Base-by-base conservation (phyloP, 37 sponge, comb jelly and placozoan species). In the Theonella swinhoei region DNA sequence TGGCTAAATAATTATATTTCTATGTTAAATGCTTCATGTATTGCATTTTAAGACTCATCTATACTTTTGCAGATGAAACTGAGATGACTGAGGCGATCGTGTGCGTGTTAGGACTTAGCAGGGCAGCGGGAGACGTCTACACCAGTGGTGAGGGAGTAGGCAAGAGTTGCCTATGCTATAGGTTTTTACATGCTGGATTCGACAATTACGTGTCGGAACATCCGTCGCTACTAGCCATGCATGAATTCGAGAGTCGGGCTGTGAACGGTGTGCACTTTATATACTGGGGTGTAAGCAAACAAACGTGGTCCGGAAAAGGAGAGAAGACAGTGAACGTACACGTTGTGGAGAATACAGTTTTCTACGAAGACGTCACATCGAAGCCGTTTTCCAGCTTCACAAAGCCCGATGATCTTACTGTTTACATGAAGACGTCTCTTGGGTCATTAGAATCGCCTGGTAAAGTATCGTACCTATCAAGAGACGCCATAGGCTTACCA, bases 121-220 rank as follows among this genome's bases (percentile, higher is more conserved):
- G 76, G n/a, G 62, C 37, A 3, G 23, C 31, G 22, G 78, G 70
- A 4, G 76, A 68, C 58, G 0, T 24, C 35, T 80, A 66, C 35
- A 47, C 7, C 11, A 37, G 14, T 60, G 64, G 69, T 1, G 30
- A 71, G n/a, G 93, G 93, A 4, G 36, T 83, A 4, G 93, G 93
- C 29, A 93, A 93, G 72, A 88, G 89, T 14, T 93, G 86, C 42
- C 83, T 93, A 36, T 93, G 93, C 67, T 78, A 81, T 72, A 77
- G 87, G 62, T 85, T 93, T 68, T 28, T 77, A 23, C 58, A 93
- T 60, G 89, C 93, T 26, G 85, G 84, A 9, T 66, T 64, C 30
- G 92, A 82, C 33, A 83, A 82, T 36, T 88, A 74, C 66, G 36
- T 85, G 1, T 60, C 38, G 1, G 68, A 77, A 17, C 93, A 93